A percentile compares a stretch with the other conserved stretches of the same genome.
These are phyloP conservation scores for Nemotelus pantherinus DNA, from an alignment of 2,888 invertebrate species.

Conservation along the genomic window DNA sequence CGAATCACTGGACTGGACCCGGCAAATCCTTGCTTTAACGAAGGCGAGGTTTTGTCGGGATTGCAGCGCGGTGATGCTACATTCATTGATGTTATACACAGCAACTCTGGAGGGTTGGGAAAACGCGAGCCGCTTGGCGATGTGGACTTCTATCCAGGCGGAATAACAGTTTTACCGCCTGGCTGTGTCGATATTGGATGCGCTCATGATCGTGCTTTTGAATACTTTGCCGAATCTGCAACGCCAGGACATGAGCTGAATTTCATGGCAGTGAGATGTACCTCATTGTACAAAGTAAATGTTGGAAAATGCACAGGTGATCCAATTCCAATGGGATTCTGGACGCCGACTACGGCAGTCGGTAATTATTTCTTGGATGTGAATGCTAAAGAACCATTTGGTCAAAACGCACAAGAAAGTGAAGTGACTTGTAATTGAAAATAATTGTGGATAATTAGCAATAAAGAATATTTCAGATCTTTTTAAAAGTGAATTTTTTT, in stretches of 20 bases:
- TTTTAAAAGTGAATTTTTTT: no score
- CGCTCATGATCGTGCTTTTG: conserved; percentile 58
- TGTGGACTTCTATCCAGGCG: conserved; percentile 61
- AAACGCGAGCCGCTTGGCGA: conserved; percentile 59
- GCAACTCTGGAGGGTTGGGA: conserved; percentile 59
- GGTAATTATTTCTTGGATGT: conserved; percentile 63
- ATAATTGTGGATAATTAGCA: no score
- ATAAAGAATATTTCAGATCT: no score
- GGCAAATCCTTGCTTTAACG: conserved; percentile 62
- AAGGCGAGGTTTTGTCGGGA: conserved; percentile 56
- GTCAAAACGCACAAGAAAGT: conserved; percentile 48
- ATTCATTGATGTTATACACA: conserved; percentile 61
- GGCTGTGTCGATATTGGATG: conserved; percentile 58
- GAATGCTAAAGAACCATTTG: conserved; percentile 56
- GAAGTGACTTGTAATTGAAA: no score
- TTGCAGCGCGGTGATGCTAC: conserved; percentile 59
- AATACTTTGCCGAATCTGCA: conserved; percentile 59
- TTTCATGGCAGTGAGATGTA: conserved; percentile 57
- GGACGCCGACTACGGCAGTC: conserved; percentile 55
- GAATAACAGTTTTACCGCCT: conserved; percentile 57
- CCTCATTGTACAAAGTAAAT: conserved; percentile 55
- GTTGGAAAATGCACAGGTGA: conserved; percentile 56
- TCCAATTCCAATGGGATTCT: conserved; percentile 59
- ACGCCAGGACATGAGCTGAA: conserved; percentile 57
- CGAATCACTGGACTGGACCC: conserved; percentile 63